Conservation (phyloP, 2,797 vertebrate genomes). For the Pseudochirops cupreus region DNA sequence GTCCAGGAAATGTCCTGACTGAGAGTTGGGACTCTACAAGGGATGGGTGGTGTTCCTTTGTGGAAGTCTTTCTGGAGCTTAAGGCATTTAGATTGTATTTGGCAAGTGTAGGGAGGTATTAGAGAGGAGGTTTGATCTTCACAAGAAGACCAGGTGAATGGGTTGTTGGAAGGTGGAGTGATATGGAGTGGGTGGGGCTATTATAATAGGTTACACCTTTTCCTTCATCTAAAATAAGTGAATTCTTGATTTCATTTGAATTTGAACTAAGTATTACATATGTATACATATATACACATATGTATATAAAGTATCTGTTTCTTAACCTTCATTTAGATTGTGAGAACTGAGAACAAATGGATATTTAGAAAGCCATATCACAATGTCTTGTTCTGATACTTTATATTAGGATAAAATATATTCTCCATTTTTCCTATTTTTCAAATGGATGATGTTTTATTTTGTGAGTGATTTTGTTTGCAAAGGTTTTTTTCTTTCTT, state of each 20-base stretch:
- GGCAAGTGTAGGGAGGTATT: not conserved
- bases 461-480: not conserved
- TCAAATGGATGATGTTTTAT: not conserved
- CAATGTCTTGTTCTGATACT: not conserved
- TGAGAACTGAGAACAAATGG: not conserved
- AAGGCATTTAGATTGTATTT: not conserved
- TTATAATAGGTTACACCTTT: not conserved
- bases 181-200: not conserved
- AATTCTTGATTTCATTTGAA: not conserved
- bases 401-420: not conserved
- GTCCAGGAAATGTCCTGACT: not conserved
- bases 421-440: not conserved
- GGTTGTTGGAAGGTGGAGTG: not conserved
- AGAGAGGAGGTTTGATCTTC: not conserved
- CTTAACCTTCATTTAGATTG: not conserved
- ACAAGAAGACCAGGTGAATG: not conserved
- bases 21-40: not conserved
- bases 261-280: not conserved
- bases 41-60: not conserved
- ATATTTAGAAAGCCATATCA: not conserved
- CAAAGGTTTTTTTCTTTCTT: not conserved
- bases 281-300: not conserved
- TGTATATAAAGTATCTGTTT: not conserved
- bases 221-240: not conserved
- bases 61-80: not conserved